Conservation (phyloP, 2,888 invertebrate species). For the Microdon myrmicae region DNA sequence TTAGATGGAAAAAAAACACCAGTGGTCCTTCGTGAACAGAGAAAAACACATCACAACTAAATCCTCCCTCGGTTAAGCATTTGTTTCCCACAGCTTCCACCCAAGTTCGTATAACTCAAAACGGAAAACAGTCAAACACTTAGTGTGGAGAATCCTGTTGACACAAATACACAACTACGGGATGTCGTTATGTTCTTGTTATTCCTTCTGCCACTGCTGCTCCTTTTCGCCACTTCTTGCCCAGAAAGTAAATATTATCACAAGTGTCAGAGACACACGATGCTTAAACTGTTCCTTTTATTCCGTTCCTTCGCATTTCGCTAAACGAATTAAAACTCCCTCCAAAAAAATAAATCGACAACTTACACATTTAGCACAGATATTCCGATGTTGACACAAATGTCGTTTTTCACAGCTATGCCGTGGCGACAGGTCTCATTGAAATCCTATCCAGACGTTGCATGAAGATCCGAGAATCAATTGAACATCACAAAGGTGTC, state of each 20-base stretch:
- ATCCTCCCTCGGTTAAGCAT: conserved; percentile 26
- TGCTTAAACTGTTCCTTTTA: conserved; percentile 59
- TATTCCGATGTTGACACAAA: conserved; percentile 54
- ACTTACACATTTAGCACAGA: not conserved
- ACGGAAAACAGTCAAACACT: conserved; percentile 48
- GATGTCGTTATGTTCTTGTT: conserved; percentile 57
- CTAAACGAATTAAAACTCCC: conserved; percentile 50
- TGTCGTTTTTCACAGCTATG: conserved; percentile 72
- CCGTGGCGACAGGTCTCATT: conserved; percentile 82
- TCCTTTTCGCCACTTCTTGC: conserved; percentile 54
- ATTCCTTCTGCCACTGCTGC: conserved; percentile 1
- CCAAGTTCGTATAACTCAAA: conserved; percentile 9
- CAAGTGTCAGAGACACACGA: conserved; percentile 68
- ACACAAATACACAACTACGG: conserved; percentile 55
- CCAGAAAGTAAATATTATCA: conserved; percentile 65
- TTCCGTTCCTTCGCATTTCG: conserved; percentile 37
- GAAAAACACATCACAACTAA: conserved; percentile 22
- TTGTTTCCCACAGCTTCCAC: conserved; percentile 22
- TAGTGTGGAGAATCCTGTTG: conserved; percentile 44
- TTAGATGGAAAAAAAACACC: conserved; percentile 10
- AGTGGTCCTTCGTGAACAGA: conserved; percentile 16
- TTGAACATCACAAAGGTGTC: conserved; percentile 65
- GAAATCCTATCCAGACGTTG: conserved; percentile 80
- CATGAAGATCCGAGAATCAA: conserved; percentile 75
- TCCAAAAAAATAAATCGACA: conserved; percentile 6